phyloP scores from a whole-genome alignment of 2,888 invertebrate genomes.

The Smittia aterrima region DNA sequence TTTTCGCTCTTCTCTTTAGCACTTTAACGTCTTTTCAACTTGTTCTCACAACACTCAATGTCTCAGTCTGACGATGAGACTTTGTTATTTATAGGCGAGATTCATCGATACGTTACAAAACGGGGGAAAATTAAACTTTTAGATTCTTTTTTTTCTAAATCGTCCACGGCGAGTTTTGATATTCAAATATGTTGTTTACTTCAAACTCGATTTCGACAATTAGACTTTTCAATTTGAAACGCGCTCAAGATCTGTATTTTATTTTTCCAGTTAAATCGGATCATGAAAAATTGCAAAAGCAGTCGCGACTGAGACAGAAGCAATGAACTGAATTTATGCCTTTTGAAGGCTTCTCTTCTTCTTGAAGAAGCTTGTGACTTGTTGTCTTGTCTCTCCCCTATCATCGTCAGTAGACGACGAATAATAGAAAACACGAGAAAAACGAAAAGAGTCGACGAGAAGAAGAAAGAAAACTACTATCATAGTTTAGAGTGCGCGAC shows the following conservation, averaged over 20 bases:
- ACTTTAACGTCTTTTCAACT: slow-evolving; percentile 16
- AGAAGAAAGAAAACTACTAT: background rate
- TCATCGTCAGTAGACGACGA: too few species aligned
- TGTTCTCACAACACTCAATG: slow-evolving; percentile 18
- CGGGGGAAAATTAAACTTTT: background rate
- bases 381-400: too few species aligned
- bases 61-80: background rate
- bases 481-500: background rate
- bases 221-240: slow-evolving; percentile 4
- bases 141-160: background rate
- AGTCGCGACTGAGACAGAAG: background rate
- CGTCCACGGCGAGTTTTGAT: background rate
- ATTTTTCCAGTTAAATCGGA: too few species aligned
- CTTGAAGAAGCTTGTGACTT: slow-evolving; percentile 8
- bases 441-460: background rate
- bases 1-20: background rate
- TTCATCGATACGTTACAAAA: background rate
- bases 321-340: slow-evolving; percentile 12
- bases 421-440: too few species aligned
- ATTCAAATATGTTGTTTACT: slow-evolving; percentile 17
- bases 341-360: background rate
- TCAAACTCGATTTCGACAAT: background rate
- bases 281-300: background rate
- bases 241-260: too few species aligned
- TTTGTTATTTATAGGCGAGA: slow-evolving; percentile 4